A percentile compares a stretch with the other conserved stretches of the same genome.
These are phyloP conservation scores for Rhinopomastus cyanomelas DNA, from an alignment of 2,113 vertebrate genomes.

Conservation along the genomic window DNA sequence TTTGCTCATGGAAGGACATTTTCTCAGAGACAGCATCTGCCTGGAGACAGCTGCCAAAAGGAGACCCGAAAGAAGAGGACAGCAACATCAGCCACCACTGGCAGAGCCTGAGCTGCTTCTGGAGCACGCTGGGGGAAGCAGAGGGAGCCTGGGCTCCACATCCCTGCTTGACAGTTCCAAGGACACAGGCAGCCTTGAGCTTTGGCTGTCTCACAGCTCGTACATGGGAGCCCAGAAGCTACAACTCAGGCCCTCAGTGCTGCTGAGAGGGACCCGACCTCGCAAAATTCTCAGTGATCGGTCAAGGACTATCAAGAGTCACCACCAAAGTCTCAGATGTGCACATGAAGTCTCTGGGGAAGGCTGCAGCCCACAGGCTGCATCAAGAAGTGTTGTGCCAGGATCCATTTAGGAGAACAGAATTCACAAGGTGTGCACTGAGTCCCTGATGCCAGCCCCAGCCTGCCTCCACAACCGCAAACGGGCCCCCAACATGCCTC, in stretches of 20 bases:
- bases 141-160: neutral
- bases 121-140: rapidly evolving
- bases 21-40: neutral
- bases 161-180: neutral
- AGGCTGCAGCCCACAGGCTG: neutral
- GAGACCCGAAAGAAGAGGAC: neutral
- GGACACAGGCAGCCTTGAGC: neutral
- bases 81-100: neutral
- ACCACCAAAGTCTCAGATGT: neutral
- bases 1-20: neutral
- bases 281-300: neutral
- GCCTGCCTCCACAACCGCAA: neutral
- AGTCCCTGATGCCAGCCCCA: neutral
- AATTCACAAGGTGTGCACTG: neutral
- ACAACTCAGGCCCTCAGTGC: rapidly evolving
- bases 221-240: neutral
- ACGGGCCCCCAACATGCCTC: neutral
- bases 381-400: neutral
- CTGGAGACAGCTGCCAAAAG: neutral
- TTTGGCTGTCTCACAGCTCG: neutral
- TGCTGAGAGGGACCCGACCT: neutral
- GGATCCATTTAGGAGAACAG: neutral
- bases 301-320: neutral
- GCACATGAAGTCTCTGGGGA: neutral
- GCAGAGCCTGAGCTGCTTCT: neutral